Base-by-base conservation (phyloP, 2,888 invertebrate species). In the Oscheius sp. region DNA sequence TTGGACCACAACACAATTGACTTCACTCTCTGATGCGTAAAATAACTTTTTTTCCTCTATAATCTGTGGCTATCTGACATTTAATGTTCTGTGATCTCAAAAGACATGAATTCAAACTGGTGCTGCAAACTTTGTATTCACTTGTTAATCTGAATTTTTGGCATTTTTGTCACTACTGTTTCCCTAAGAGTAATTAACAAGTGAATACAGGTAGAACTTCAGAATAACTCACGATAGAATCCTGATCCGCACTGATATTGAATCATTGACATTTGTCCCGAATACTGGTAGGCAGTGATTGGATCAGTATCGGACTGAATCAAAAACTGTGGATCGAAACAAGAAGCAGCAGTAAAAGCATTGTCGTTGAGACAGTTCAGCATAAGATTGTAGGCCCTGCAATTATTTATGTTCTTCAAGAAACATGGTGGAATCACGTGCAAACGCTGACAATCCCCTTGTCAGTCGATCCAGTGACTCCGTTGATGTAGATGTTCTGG, bases 191-290 rank as follows among this genome's bases (percentile, higher is more conserved):
- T 21, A 21, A 42, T 5, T 42, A 42, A 42, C 42, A 42, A 42
- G 42, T 5, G 3, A 7, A 5, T 7, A 42, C 7, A 3, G 42
- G 3, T 7, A 5, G 7, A 42, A 42, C 42, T 42, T 7, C 7
- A 42, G 4, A 42, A 7, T 60, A 48, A 13, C 73, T 73, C 60
- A 82, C 82, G 60, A 58, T 80, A 82, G 73, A 82, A 82, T 47
- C 82, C 82, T 42, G 82, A 79, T 62, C 82, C 82, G 70, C 82
- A 82, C 57, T 82, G 82, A 70, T 78, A 82, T 51, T 79, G 77
- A 1, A 79, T 51, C 82, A 80, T 82, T 59, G 68, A 77, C 79
- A 82, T 80, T 48, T 80, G 58, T 50, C 78, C 76, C 13, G 77
- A 75, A 58, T 80, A 82, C 9, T 77, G 75, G 51, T 82, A 82